These are phyloP conservation scores for Megatriorchis doriae DNA, from an alignment of 2,113 vertebrate genomes.

Conservation along the genomic window DNA sequence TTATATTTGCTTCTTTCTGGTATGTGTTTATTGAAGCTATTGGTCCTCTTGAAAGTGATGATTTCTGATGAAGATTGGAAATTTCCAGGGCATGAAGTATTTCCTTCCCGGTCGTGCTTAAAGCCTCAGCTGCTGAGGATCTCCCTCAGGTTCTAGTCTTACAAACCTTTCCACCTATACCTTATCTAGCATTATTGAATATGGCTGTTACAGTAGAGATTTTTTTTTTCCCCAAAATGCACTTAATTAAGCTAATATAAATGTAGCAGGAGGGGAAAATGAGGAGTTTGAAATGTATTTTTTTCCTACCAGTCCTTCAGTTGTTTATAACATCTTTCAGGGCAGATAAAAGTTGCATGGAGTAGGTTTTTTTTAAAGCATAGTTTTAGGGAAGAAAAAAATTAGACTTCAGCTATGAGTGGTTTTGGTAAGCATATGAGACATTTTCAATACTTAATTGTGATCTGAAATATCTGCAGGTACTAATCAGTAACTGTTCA, in stretches of 20 bases:
- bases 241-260: neutral
- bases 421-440: neutral
- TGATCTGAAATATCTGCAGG: neutral
- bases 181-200: neutral
- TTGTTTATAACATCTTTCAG: neutral
- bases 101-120: neutral
- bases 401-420: neutral
- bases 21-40: neutral
- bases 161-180: neutral
- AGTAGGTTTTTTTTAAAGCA: neutral
- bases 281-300: neutral
- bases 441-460: neutral
- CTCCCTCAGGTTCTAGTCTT: neutral
- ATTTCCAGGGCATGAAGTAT: neutral
- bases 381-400: neutral
- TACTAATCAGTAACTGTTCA: neutral
- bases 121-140: neutral
- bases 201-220: neutral
- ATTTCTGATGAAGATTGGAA: neutral
- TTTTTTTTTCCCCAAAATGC: neutral
- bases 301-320: neutral
- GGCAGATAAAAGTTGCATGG: neutral
- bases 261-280: neutral
- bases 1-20: neutral
- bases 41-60: neutral